Conservation (phyloP, 2,797 vertebrate species). For the Darevskia mixta region DNA sequence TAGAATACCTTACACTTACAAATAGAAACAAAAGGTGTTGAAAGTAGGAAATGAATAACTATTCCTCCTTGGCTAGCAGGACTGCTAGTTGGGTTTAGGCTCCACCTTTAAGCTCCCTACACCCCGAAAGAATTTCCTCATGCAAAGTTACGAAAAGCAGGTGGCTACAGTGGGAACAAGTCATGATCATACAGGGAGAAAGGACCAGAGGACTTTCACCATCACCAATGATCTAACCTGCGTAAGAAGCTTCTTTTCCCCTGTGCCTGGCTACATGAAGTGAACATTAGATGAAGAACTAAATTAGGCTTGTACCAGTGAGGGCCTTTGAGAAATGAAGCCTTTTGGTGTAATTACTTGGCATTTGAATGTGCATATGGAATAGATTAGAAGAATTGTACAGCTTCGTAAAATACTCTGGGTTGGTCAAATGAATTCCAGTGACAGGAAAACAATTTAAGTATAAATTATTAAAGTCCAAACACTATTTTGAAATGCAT, state of each 20-base stretch:
- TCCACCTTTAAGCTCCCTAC: neutral
- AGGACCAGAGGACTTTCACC: neutral
- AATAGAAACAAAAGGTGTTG: no score
- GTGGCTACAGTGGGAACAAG: no score
- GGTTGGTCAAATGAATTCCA: slow-evolving; percentile 42
- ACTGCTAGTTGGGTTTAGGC: no score
- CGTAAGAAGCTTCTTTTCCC: neutral
- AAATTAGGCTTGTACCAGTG: slow-evolving; percentile 6
- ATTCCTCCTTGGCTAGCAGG: no score
- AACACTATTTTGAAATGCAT: slow-evolving; percentile 41
- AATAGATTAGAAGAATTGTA: slow-evolving; percentile 44
- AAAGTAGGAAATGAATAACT: neutral
- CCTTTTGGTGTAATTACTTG: slow-evolving; percentile 35
- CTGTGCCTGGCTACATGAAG: neutral
- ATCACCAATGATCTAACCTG: neutral
- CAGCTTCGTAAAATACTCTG: slow-evolving; percentile 10
- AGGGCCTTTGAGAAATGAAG: neutral
- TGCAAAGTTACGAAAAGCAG: neutral
- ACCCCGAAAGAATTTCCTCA: neutral
- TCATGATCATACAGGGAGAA: neutral
- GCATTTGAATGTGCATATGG: slow-evolving; percentile 28
- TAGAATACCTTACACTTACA: no score
- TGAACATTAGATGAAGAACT: slow-evolving; percentile 1
- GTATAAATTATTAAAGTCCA: slow-evolving; percentile 42
- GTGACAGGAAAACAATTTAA: slow-evolving; percentile 1